These are phyloP conservation scores for Albula glossodonta DNA, from an alignment of 2,113 vertebrate species.

Conservation along the genomic window DNA sequence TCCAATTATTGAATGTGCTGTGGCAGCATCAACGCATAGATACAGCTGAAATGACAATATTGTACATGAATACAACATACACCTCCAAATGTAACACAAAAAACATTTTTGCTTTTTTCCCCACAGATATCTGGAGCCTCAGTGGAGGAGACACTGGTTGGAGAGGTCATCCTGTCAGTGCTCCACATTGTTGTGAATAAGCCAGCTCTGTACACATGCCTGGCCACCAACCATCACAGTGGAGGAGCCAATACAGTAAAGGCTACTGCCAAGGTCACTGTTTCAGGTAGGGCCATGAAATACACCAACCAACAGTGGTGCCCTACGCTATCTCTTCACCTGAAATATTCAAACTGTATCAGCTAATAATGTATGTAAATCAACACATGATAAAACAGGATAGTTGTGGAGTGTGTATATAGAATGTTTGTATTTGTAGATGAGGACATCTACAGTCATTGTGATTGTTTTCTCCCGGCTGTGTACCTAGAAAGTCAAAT, in stretches of 20 bases:
- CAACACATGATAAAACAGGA: neutral
- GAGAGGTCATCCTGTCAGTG: slow-evolving; percentile 82
- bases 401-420: too few species aligned
- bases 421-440: too few species aligned
- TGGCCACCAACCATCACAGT: slow-evolving; percentile 88
- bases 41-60: neutral
- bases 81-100: neutral
- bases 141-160: slow-evolving; percentile 82
- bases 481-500: too few species aligned
- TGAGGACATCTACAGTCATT: too few species aligned
- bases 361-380: neutral
- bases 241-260: slow-evolving; percentile 89
- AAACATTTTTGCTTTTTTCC: neutral
- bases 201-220: slow-evolving; percentile 89
- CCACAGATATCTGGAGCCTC: slow-evolving; percentile 82
- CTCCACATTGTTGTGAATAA: slow-evolving; percentile 81
- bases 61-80: neutral
- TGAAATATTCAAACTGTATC: neutral
- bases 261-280: slow-evolving; percentile 82
- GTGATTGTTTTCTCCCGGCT: too few species aligned
- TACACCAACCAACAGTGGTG: neutral
- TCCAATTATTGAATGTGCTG: neutral
- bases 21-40: slow-evolving; percentile 30
- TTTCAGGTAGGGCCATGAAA: slow-evolving; percentile 78
- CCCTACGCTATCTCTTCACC: neutral